phyloP scores from a whole-genome alignment of 2,113 vertebrate genomes.

The Dasyurus viverrinus region DNA sequence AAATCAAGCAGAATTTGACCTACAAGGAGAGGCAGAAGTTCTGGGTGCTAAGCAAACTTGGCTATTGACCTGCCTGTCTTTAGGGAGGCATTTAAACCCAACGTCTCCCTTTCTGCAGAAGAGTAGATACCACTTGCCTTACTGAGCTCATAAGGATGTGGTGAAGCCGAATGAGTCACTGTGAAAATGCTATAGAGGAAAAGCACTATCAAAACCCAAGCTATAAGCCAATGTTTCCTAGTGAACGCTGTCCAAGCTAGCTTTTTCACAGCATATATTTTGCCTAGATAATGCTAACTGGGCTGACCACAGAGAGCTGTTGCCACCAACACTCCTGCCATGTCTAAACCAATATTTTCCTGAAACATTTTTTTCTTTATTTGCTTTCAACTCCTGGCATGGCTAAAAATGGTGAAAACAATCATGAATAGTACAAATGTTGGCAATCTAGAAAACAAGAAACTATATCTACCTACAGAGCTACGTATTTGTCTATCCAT shows the following conservation, averaged over 20 bases:
- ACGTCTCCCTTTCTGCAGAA: neutral
- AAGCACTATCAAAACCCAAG: conserved; percentile 8
- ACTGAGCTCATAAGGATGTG: neutral
- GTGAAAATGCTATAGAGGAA: conserved; percentile 13
- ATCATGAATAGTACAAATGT: neutral
- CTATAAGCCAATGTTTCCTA: conserved; percentile 5
- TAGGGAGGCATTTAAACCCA: neutral
- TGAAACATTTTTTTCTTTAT: neutral
- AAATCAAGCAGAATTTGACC: neutral
- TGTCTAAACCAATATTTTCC: conserved; percentile 1
- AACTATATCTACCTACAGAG: neutral
- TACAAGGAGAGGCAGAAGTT: neutral
- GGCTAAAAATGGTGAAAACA: neutral
- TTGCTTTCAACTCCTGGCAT: neutral
- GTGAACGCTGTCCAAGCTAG: conserved; percentile 27
- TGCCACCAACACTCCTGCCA: conserved; percentile 3
- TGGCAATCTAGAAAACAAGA: neutral
- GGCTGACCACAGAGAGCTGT: neutral
- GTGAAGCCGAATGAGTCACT: neutral
- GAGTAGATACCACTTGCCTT: neutral
- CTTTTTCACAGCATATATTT: conserved; percentile 7
- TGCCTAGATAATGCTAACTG: neutral
- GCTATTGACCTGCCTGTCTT: neutral
- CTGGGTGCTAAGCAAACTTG: neutral
- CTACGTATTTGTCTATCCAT: too few species aligned